Percentiles rank a stretch among this genome's conserved stretches.
Evolutionary conservation across 2,797 vertebrate species (phyloP).

Genomic region (Tauraco hartlaubi): DNA sequence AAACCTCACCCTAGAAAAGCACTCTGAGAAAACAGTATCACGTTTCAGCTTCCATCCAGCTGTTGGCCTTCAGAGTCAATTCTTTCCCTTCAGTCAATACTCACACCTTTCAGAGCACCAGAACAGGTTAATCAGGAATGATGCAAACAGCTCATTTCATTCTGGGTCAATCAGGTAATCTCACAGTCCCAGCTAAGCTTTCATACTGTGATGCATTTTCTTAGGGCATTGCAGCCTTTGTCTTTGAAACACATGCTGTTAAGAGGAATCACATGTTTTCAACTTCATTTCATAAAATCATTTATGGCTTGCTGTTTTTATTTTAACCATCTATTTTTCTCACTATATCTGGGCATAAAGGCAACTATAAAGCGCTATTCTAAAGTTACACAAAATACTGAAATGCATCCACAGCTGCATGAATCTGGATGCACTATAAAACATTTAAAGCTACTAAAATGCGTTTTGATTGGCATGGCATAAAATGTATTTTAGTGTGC

Average conservation of each 20-base stretch:
- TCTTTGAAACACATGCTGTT: neutral
- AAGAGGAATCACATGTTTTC: neutral
- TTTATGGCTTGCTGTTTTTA: neutral
- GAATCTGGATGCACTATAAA: neutral
- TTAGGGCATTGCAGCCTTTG: neutral
- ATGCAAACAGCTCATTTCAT: neutral
- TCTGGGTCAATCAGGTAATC: neutral
- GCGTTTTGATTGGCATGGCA: neutral
- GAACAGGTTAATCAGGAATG: neutral
- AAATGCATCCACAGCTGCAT: neutral
- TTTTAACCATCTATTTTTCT: neutral
- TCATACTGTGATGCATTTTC: neutral
- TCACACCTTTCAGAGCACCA: neutral
- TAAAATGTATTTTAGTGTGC: neutral
- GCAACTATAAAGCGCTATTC: neutral
- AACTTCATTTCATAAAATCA: neutral
- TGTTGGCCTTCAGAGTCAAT: neutral
- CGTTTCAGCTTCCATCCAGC: rapidly evolving
- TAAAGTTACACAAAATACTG: neutral
- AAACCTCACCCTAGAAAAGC: neutral
- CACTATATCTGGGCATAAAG: neutral
- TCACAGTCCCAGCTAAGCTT: neutral
- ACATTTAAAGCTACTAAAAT: neutral
- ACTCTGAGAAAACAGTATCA: neutral
- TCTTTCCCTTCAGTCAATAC: neutral